These are phyloP conservation scores for Podarcis raffonei DNA, from an alignment of 2,113 vertebrate genomes.

Conservation along the genomic window DNA sequence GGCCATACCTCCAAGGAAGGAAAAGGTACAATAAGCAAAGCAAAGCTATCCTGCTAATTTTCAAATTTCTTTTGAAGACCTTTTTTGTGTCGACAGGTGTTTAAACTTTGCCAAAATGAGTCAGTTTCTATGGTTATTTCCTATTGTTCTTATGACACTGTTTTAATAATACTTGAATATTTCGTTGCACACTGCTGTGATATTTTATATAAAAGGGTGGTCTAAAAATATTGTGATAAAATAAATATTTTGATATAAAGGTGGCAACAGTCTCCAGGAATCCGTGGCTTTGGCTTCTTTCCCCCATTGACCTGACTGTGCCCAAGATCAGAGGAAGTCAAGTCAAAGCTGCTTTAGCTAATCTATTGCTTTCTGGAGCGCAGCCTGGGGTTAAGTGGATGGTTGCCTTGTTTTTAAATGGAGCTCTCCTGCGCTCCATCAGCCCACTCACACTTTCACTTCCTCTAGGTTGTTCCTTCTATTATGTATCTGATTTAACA, in stretches of 20 bases:
- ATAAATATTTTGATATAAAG: neutral
- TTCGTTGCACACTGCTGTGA: too few relatives aligned
- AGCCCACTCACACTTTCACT: rapidly evolving
- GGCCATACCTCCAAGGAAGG: neutral
- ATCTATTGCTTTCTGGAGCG: neutral
- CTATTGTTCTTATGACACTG: too few relatives aligned
- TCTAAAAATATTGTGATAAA: too few relatives aligned
- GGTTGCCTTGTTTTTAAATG: neutral
- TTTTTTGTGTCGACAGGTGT: too few relatives aligned
- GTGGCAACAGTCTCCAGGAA: neutral
- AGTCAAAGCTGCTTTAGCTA: neutral
- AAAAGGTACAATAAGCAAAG: neutral
- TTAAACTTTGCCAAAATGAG: too few relatives aligned
- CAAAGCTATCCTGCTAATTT: neutral
- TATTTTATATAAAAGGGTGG: too few relatives aligned
- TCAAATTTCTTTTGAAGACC: too few relatives aligned
- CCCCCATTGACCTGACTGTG: neutral
- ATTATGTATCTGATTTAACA: neutral
- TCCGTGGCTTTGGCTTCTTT: neutral
- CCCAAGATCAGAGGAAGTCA: neutral
- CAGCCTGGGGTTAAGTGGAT: neutral
- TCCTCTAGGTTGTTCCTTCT: neutral
- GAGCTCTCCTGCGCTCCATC: neutral
- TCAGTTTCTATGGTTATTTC: too few relatives aligned
- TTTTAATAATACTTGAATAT: too few relatives aligned